Evolutionary conservation across 37 sponge, comb jelly and placozoan species (phyloP).

Genomic region (Geodia barretti): DNA sequence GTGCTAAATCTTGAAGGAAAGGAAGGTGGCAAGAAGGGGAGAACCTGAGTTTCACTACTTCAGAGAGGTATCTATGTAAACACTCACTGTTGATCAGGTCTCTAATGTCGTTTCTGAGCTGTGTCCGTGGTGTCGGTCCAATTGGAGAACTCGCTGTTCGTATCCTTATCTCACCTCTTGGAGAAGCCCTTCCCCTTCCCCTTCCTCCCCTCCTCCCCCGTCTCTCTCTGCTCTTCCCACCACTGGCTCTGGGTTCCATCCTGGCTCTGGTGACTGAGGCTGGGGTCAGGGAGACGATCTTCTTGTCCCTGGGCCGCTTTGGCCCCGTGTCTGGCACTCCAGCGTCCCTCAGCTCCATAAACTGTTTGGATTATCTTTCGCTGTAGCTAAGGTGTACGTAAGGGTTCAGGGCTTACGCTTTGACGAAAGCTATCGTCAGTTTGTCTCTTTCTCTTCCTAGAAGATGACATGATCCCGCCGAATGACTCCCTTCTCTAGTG

Average conservation of each 20-base stretch:
- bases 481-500: background rate
- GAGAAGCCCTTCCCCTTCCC: background rate
- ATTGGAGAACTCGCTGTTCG: background rate
- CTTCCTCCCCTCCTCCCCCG: background rate
- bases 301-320: constrained; percentile 1
- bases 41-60: too few relatives aligned
- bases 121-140: background rate
- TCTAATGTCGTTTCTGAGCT: background rate
- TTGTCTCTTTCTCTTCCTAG: constrained; percentile 15
- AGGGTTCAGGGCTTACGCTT: background rate
- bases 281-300: background rate
- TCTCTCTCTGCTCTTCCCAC: background rate
- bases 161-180: background rate
- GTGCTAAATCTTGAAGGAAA: too few relatives aligned
- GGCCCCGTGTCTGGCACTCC: constrained; percentile 26
- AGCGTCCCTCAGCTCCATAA: constrained; percentile 18
- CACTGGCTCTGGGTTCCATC: background rate
- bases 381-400: too few relatives aligned
- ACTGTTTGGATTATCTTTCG: too few relatives aligned
- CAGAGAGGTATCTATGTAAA: too few relatives aligned
- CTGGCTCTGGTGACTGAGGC: background rate
- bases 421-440: background rate
- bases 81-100: background rate
- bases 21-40: too few relatives aligned
- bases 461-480: background rate